Conservation (phyloP, 2,797 vertebrate genomes). For the Chloroceryle amazona region DNA sequence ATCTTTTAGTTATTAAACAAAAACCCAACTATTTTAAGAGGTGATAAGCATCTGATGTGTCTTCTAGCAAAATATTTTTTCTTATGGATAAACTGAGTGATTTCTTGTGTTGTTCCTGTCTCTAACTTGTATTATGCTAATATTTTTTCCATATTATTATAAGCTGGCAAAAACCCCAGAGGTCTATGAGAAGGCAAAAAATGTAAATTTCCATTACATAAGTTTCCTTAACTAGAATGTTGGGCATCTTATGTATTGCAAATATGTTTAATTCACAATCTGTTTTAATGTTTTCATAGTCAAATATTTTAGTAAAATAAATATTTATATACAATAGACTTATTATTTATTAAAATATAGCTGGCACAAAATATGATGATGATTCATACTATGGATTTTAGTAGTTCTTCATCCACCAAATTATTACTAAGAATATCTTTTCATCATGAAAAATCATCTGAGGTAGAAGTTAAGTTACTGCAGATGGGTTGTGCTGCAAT, state of each 20-base stretch:
- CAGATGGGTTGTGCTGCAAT: background rate
- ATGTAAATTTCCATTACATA: background rate
- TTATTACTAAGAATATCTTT: background rate
- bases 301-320: background rate
- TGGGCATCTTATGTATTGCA: background rate
- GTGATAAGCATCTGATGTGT: background rate
- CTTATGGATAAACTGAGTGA: background rate
- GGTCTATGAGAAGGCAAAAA: background rate
- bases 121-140: background rate
- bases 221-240: background rate
- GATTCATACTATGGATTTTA: background rate
- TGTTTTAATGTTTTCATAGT: background rate
- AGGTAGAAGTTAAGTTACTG: background rate
- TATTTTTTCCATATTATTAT: background rate
- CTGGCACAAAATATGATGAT: background rate
- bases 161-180: background rate
- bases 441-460: background rate
- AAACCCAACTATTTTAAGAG: background rate
- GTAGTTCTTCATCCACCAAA: background rate
- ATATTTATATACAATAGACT: background rate
- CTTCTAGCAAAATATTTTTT: background rate
- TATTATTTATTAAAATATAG: background rate
- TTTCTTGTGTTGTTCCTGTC: background rate
- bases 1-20: background rate
- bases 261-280: background rate